Evolutionary conservation across 2,888 invertebrate species (phyloP), one percentile per base, ranked within the genome.

Genomic region (Drosophila falleni): DNA sequence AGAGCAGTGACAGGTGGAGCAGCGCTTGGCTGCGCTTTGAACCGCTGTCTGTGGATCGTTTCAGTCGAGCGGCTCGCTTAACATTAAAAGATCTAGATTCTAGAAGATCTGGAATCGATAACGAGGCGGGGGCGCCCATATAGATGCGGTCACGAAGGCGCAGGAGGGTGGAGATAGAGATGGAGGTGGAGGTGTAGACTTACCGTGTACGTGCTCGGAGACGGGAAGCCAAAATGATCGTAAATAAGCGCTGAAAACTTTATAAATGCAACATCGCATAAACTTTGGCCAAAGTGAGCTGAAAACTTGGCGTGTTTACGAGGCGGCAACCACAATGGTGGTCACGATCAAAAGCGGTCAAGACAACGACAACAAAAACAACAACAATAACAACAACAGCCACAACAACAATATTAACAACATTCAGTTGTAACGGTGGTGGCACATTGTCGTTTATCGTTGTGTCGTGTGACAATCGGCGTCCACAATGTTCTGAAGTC

Each of bases 331-430:
- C 87, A 86, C 86, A 89, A 86, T 88, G 82, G 85, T 85, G 89
- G 88, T 89, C 89, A 86, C 85, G 85, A 89, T 86, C 85, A 89
- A 89, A 86, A 85, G 88, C 89, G 82, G 86, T 85, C 88, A 86
- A 74, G 69, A 69, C 75, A 53, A 70, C 65, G 46, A 51, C 72
- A 53, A 59, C 74, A 31, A 47, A 59, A 60, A 51, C 72, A 49
- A 59, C 74, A 35, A 47, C 62, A 60, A 31, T 60, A 47, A n/a
- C 58, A 58, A 37, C 49, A 19, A 16, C 47, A 49, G 19, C 49
- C 31, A 65, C 62, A 53, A 63, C 65, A 42, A 47, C 72, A 44
- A 55, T 63, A 44, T 50, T 62, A 60, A 46, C 65, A 37, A 16
- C 58, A 58, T 35, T 39, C 47, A 42, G 46, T 50, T 44, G 61